phyloP scores from a whole-genome alignment of 2,797 vertebrate genomes.

The Typhlichthys eigenmanni region DNA sequence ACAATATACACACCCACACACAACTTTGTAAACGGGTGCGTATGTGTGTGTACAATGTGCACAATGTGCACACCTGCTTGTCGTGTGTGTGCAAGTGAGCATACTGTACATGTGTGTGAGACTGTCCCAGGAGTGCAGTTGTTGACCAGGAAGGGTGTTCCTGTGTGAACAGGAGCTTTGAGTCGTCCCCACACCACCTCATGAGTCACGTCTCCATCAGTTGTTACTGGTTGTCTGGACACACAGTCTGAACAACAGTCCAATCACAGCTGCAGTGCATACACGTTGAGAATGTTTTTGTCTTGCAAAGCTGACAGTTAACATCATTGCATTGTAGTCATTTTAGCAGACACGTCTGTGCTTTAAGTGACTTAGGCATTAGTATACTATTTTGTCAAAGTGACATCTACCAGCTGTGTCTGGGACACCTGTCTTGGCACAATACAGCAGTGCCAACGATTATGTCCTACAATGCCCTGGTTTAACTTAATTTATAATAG shows the following conservation, averaged over 20 bases:
- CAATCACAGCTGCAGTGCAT: neutral
- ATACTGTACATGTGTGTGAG: constrained; percentile 20
- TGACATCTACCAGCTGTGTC: too few species aligned
- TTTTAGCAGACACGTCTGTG: too few species aligned
- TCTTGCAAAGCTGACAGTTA: too few species aligned
- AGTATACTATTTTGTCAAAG: too few species aligned
- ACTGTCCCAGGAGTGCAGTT: constrained; percentile 40
- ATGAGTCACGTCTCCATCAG: constrained; percentile 26
- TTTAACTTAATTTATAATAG: too few species aligned
- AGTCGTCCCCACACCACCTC: constrained; percentile 39
- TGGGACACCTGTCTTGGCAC: constrained; percentile 50
- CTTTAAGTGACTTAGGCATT: too few species aligned
- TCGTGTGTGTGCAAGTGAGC: neutral
- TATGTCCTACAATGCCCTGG: too few species aligned
- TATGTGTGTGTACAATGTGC: neutral
- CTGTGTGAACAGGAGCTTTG: constrained; percentile 61
- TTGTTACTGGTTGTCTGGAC: neutral
- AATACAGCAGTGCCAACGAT: constrained; percentile 31
- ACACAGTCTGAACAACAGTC: too few species aligned
- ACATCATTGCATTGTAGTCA: too few species aligned
- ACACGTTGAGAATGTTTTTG: neutral
- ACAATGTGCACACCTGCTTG: neutral
- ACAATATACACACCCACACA: neutral
- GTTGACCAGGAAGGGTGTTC: constrained; percentile 69
- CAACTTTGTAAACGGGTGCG: constrained; percentile 2